These are phyloP conservation scores for Zophobas morio DNA, from an alignment of 1,140 invertebrate genomes.

Conservation along the genomic window DNA sequence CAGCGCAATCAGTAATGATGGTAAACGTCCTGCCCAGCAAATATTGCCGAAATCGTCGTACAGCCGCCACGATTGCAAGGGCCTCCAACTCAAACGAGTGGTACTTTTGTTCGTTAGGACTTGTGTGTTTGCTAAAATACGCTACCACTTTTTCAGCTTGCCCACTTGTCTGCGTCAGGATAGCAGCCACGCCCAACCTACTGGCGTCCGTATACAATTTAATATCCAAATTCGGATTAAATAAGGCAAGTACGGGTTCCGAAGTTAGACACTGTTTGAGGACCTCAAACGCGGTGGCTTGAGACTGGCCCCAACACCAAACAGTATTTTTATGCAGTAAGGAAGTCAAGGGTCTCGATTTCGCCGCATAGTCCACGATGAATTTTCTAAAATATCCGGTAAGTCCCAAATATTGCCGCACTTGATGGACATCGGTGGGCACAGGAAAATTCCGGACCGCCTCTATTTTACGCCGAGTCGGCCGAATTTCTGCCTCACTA, in stretches of 20 bases:
- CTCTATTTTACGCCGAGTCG: too few species aligned
- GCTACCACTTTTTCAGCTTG: constrained; percentile 58
- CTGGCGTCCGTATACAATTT: constrained; percentile 51
- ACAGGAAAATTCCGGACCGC: too few species aligned
- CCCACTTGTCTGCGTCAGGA: constrained; percentile 53
- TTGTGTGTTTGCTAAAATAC: constrained; percentile 59
- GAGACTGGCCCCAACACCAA: constrained; percentile 53
- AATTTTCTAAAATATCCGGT: too few species aligned
- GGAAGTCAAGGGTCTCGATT: neutral
- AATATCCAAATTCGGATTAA: constrained; percentile 52
- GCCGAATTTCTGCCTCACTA: too few species aligned
- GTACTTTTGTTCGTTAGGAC: constrained; percentile 57
- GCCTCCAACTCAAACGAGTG: constrained; percentile 60
- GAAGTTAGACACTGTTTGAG: neutral
- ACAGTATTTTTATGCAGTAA: constrained; percentile 29
- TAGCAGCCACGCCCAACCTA: constrained; percentile 51
- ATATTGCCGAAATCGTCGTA: constrained; percentile 19
- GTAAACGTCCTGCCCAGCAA: neutral
- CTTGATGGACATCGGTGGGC: too few species aligned
- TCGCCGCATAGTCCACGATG: too few species aligned
- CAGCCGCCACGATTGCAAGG: constrained; percentile 56
- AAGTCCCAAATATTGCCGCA: too few species aligned
- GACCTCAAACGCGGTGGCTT: constrained; percentile 51
- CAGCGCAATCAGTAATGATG: constrained; percentile 11
- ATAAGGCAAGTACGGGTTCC: constrained; percentile 58